Percentiles rank a stretch among this genome's conserved stretches.
Conservation (phyloP, 1,140 invertebrate genomes). For the Trichogramma pretiosum region DNA sequence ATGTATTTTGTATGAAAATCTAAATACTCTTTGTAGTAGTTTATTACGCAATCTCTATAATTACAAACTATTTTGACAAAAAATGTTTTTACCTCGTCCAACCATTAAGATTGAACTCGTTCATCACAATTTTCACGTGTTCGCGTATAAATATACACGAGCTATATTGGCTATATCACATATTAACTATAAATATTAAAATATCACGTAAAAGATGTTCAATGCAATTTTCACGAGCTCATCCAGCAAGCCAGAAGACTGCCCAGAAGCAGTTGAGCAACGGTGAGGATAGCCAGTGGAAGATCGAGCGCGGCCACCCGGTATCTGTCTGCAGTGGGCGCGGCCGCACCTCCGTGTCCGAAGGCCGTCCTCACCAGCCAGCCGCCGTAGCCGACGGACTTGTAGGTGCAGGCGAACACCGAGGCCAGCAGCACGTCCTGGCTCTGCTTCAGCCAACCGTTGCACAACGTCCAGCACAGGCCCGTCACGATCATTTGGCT, state of each 20-base stretch:
- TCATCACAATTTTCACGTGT: too few species aligned
- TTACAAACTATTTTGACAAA: neutral
- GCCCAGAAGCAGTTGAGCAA: slow-evolving; percentile 38
- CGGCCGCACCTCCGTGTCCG: slow-evolving; percentile 29
- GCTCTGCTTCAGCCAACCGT: slow-evolving; percentile 31
- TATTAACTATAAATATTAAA: too few species aligned
- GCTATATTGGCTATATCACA: too few species aligned
- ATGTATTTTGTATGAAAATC: too few species aligned
- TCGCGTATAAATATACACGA: too few species aligned
- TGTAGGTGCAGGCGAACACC: slow-evolving; percentile 39
- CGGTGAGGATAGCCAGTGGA: slow-evolving; percentile 36
- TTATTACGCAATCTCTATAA: slow-evolving; percentile 6
- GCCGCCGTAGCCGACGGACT: slow-evolving; percentile 37
- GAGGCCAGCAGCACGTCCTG: slow-evolving; percentile 33
- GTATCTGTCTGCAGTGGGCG: too few species aligned
- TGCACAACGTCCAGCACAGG: slow-evolving; percentile 38
- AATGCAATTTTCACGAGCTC: too few species aligned
- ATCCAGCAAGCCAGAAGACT: slow-evolving; percentile 38
- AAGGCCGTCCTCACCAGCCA: slow-evolving; percentile 37
- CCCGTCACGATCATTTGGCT: slow-evolving; percentile 35
- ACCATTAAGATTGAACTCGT: too few species aligned
- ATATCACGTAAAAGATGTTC: too few species aligned
- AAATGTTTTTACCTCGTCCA: too few species aligned
- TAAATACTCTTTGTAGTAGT: slow-evolving; percentile 6
- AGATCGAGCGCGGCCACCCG: slow-evolving; percentile 36